phyloP scores from a whole-genome alignment of 2,888 invertebrate genomes.

The Osedax fenrisi region DNA sequence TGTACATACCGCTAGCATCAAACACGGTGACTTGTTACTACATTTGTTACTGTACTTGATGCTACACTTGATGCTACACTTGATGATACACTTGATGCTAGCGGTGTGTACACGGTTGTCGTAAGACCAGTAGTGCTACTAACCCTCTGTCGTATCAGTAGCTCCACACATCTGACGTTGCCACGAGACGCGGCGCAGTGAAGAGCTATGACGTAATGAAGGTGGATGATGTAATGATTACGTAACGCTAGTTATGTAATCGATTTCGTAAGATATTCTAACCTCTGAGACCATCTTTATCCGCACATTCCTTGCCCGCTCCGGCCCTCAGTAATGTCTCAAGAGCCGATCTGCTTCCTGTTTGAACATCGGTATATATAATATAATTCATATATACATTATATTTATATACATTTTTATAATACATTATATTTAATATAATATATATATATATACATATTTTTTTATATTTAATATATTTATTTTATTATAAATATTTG shows the following conservation, averaged over 20 bases:
- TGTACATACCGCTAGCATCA: too few species aligned
- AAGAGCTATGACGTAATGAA: constrained; percentile 59
- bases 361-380: too few species aligned
- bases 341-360: constrained; percentile 77
- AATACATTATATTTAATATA: background rate
- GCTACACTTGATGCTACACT: too few species aligned
- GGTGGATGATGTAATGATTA: too few species aligned
- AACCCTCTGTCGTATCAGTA: constrained; percentile 68
- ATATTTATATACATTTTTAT: background rate
- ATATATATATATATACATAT: background rate
- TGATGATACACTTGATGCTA: too few species aligned
- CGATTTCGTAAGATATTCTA: too few species aligned
- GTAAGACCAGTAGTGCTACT: too few species aligned
- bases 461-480: background rate
- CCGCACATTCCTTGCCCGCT: constrained; percentile 67
- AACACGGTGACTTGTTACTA: too few species aligned
- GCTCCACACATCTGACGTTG: constrained; percentile 78
- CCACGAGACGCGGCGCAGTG: constrained; percentile 94
- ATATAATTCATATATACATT: background rate
- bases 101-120: too few species aligned
- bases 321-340: constrained; percentile 75
- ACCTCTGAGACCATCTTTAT: constrained; percentile 78
- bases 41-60: too few species aligned
- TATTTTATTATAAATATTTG: too few species aligned
- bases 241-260: too few species aligned